Evolutionary conservation across 2,888 invertebrate species (phyloP), one percentile per base, ranked within the genome.

Genomic region (Allacma fusca): DNA sequence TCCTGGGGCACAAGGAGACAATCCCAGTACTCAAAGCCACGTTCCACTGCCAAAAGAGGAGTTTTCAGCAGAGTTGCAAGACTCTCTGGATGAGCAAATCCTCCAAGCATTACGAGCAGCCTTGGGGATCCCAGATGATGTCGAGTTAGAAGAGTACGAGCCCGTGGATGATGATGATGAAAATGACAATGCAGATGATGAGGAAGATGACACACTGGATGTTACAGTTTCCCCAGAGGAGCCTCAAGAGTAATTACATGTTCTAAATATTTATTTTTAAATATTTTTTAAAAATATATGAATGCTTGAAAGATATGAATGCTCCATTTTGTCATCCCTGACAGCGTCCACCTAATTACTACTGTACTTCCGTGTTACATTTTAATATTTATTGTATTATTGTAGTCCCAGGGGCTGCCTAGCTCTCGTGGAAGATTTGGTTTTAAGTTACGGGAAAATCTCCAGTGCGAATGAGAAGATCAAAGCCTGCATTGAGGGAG

Each of bases 361-460:
- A n/a, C n/a, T n/a, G n/a, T n/a, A n/a, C n/a, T n/a, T n/a, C n/a
- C n/a, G n/a, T n/a, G n/a, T n/a, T n/a, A n/a, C n/a, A n/a, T n/a
- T n/a, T n/a, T n/a, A n/a, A 34, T 34, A 34, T 34, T 9, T 34
- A 34, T 34, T 34, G 9, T 34, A 7, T 34, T 34, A 4, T 34
- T 72, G 1, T 59, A 72, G 72, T 5, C 29, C 28, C 1, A 57
- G 29, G 28, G 72, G 72, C 9, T 29, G 59, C 59, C 21, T 72
- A 16, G 72, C 72, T n/a, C 72, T 72, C 4, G 57, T 57, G 12
- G 57, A 26, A 1, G 59, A 72, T 21, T 16, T 72, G 34, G 34
- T 72, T 16, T n/a, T 72, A 21, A 72, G 59, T 59, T 72, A 72
- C 59, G 72, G 72, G n/a, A 72, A 59, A 26, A 72, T 72, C 16